phyloP scores from a whole-genome alignment of 2,113 vertebrate genomes.

The Chionodraco myersi region DNA sequence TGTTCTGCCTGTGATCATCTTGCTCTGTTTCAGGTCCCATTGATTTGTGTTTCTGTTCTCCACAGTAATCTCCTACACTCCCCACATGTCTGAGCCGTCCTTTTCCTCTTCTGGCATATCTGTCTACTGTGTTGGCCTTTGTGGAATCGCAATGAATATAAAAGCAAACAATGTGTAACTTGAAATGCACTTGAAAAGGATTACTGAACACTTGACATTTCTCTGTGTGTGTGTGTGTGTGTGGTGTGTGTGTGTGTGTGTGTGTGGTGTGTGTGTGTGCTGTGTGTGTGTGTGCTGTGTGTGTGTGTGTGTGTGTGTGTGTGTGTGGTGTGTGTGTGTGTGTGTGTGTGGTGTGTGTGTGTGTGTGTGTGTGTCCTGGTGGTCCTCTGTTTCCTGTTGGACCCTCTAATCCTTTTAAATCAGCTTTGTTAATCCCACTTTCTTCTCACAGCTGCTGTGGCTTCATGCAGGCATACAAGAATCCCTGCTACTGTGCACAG shows the following conservation, averaged over 20 bases:
- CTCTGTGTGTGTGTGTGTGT: conserved; percentile 9
- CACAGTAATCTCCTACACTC: conserved; percentile 41
- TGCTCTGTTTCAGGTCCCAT: conserved; percentile 50
- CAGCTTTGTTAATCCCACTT: conserved; percentile 78
- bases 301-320: conserved; percentile 22
- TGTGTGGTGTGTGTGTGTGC: conserved; percentile 10
- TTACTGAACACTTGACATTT: conserved; percentile 60
- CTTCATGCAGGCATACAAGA: conserved; percentile 38
- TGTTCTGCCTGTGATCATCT: conserved; percentile 63
- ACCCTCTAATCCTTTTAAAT: conserved; percentile 82
- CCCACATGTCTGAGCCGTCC: conserved; percentile 32
- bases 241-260: conserved; percentile 14
- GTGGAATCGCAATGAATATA: conserved; percentile 64
- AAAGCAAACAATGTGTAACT: conserved; percentile 68
- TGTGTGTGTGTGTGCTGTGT: conserved; percentile 8
- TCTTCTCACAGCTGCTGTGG: conserved; percentile 61
- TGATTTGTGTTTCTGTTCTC: conserved; percentile 46
- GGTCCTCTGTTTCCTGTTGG: conserved; percentile 70
- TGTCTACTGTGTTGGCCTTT: conserved; percentile 53
- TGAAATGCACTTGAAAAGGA: conserved; percentile 75
- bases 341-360: conserved; percentile 15
- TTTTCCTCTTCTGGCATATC: conserved; percentile 42
- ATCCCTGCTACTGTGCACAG: background rate
- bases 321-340: conserved; percentile 6
- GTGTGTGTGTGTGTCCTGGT: conserved; percentile 55